Percentiles rank a stretch among this genome's conserved stretches.
These are phyloP conservation scores for Tinea trinotella DNA, from an alignment of 2,888 invertebrate species.

Conservation along the genomic window DNA sequence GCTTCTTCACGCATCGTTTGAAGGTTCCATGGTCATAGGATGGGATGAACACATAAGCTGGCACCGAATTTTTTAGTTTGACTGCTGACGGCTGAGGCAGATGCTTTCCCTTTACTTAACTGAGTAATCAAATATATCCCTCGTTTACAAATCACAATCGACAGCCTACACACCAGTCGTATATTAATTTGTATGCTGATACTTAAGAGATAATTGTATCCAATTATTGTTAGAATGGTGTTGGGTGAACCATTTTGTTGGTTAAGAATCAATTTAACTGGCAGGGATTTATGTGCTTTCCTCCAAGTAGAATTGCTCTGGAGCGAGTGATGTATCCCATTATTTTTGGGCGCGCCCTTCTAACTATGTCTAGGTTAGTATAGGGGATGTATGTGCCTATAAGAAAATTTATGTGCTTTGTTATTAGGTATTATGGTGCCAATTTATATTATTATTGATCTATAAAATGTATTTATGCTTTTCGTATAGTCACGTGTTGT, in stretches of 20 bases:
- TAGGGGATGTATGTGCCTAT: background rate
- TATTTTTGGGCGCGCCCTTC: conserved; percentile 5
- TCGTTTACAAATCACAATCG: too few species aligned
- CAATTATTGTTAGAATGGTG: background rate
- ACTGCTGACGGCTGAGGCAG: too few species aligned
- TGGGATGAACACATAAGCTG: too few species aligned
- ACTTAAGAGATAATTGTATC: background rate
- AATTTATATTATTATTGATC: conserved; percentile 1
- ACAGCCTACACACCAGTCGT: too few species aligned
- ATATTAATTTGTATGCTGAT: too few species aligned
- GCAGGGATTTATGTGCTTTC: conserved; percentile 10
- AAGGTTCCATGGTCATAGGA: too few species aligned
- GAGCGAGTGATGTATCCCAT: conserved; percentile 6
- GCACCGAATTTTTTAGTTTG: too few species aligned
- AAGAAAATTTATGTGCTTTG: background rate
- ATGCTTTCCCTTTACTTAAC: too few species aligned
- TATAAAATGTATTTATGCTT: too few species aligned
- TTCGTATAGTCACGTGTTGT: too few species aligned
- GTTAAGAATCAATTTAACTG: conserved; percentile 13
- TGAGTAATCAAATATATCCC: too few species aligned
- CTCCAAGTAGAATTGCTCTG: conserved; percentile 8
- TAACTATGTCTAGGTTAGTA: background rate
- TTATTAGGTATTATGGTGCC: conserved; percentile 7
- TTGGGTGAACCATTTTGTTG: conserved; percentile 2
- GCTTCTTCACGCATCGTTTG: too few species aligned